Evolutionary conservation across 2,113 vertebrate genomes (phyloP), one percentile per base, ranked within the genome.

Genomic region (Donacobius atricapilla): DNA sequence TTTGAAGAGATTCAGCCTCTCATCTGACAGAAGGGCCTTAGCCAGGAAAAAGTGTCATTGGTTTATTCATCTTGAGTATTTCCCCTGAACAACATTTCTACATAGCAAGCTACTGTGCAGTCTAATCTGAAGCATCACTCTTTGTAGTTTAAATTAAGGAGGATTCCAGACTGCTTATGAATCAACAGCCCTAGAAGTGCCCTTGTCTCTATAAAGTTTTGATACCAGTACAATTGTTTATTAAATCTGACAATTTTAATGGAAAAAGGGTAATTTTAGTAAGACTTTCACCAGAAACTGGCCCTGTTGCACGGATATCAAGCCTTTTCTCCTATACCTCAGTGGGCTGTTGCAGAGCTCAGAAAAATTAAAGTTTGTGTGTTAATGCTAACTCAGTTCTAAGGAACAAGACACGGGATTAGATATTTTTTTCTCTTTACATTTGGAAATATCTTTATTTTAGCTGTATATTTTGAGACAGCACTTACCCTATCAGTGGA

Each of bases 401-500:
- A 65, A 42, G 17, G 14, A 47, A 25, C 25, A 65, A 12, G 24
- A 33, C 6, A 92, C 10, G 53, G 6, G 16, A 57, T 61, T 18
- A 35, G 11, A 9, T 2, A n/a, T 20, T 51, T 56, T 56, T 77
- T 61, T 18, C 39, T 7, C 9, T 64, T 68, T 56, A 47, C 4
- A 7, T 53, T 70, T 78, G 19, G 13, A 87, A 72, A 51, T 15
- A 64, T 0, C 0, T 16, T 23, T 12, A 60, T 66, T 89, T 77
- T 47, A 73, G 21, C 10, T 39, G 5, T 27, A 4, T 33, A 33
- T 68, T 80, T 68, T 80, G 69, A 77, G 92, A 69, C 3, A 10
- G 4, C 0, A 0, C 3, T 60, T 84, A 50, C 5, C 5, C 2
- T 78, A 9, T 44, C 10, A 40, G n/a, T 47, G 21, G 15, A 33